Evolutionary conservation across 2,113 vertebrate genomes (phyloP).

Genomic region (Stictonetta naevosa): DNA sequence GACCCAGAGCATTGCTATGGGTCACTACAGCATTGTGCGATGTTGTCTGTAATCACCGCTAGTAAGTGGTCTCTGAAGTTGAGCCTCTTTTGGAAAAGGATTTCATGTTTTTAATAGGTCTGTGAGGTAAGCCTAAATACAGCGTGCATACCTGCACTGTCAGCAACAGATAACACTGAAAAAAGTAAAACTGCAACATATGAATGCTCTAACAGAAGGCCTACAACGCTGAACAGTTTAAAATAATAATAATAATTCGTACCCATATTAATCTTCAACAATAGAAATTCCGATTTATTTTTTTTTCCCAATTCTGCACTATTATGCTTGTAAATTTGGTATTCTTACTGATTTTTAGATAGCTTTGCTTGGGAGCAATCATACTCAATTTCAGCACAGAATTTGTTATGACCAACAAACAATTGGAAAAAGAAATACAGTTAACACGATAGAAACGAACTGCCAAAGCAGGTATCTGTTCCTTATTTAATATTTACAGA

Average conservation of each 20-base stretch:
- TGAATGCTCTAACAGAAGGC: not conserved
- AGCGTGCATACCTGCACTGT: not conserved
- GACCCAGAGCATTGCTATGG: not conserved
- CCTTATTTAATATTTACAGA: not conserved
- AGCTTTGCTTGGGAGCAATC: not conserved
- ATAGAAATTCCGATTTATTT: not conserved
- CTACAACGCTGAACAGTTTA: no score
- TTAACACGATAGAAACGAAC: not conserved
- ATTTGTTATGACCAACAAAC: not conserved
- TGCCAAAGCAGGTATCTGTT: not conserved
- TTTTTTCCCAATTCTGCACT: not conserved
- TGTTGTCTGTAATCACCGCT: not conserved
- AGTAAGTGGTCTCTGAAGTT: not conserved
- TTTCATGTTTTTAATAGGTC: not conserved
- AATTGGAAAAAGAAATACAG: not conserved
- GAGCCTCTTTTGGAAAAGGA: not conserved
- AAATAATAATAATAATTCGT: not conserved
- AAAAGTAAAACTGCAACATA: not conserved
- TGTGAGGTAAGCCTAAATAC: not conserved
- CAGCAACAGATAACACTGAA: not conserved
- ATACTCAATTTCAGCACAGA: not conserved
- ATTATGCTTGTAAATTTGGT: not conserved
- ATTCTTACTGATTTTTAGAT: not conserved
- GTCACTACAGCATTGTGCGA: not conserved
- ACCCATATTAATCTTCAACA: not conserved